Percentiles rank a stretch among this genome's conserved stretches.
These are phyloP conservation scores for Micromussa lordhowensis DNA, from an alignment of 92 coral and sea anemone species.

Conservation along the genomic window DNA sequence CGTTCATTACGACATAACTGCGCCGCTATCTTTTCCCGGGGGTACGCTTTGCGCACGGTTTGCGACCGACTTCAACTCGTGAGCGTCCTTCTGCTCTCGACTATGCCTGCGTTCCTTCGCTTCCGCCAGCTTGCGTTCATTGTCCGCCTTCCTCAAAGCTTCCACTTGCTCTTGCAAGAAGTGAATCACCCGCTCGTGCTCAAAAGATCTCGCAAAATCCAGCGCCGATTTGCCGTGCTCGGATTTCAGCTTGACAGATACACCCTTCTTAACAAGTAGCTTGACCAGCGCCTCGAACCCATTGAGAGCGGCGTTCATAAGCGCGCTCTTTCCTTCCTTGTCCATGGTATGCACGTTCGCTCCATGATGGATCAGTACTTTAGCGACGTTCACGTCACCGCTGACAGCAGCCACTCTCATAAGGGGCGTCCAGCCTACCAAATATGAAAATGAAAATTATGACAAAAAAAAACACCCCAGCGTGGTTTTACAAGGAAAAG, in stretches of 20 bases:
- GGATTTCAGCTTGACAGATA: constrained; percentile 68
- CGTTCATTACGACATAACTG: constrained; percentile 9
- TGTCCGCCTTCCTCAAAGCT: constrained; percentile 66
- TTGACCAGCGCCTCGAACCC: constrained; percentile 92
- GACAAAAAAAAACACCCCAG: neutral
- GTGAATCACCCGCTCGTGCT: constrained; percentile 81
- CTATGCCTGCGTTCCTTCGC: constrained; percentile 54
- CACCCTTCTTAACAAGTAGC: constrained; percentile 89
- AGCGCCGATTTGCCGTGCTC: constrained; percentile 94
- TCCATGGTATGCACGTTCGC: constrained; percentile 92
- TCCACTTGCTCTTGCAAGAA: constrained; percentile 87
- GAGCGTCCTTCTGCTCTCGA: constrained; percentile 16
- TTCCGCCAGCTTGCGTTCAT: constrained; percentile 74
- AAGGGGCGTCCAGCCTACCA: constrained; percentile 94
- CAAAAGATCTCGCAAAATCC: constrained; percentile 95
- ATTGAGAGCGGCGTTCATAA: constrained; percentile 95
- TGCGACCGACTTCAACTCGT: constrained; percentile 11
- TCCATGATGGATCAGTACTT: constrained; percentile 92
- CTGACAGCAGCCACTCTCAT: constrained; percentile 87
- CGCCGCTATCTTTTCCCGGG: neutral
- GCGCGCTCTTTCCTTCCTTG: constrained; percentile 86
- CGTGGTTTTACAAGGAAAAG: neutral
- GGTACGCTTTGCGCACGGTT: constrained; percentile 7
- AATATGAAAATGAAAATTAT: neutral
- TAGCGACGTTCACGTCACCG: constrained; percentile 86